Conservation (phyloP, 2,113 vertebrate species). For the Brachirus orientalis region DNA sequence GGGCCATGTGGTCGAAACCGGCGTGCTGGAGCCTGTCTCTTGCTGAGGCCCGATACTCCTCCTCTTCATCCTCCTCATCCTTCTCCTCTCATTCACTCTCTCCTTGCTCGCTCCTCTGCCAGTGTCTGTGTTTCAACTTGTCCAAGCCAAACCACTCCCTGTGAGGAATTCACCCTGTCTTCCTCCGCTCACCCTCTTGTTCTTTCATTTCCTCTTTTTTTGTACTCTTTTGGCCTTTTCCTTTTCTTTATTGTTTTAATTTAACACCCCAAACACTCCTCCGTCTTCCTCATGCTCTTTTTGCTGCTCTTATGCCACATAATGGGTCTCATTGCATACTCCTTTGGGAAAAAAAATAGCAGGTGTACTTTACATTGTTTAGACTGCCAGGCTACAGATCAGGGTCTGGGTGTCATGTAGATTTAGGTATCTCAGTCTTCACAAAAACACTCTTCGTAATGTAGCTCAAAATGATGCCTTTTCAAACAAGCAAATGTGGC, state of each 20-base stretch:
- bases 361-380: slow-evolving; percentile 54
- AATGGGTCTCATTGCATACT: slow-evolving; percentile 6
- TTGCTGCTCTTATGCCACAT: slow-evolving; percentile 18
- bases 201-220: slow-evolving; percentile 54
- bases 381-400: slow-evolving; percentile 37
- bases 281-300: slow-evolving; percentile 3
- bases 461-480: background rate
- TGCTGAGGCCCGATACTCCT: slow-evolving; percentile 54
- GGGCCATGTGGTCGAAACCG: slow-evolving; percentile 81
- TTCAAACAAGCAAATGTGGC: background rate
- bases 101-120: slow-evolving; percentile 37
- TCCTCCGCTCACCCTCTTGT: slow-evolving; percentile 46
- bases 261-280: slow-evolving; percentile 27
- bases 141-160: slow-evolving; percentile 58
- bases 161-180: slow-evolving; percentile 46
- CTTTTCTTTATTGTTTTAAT: slow-evolving; percentile 42
- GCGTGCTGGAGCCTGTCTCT: slow-evolving; percentile 79
- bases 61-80: slow-evolving; percentile 43
- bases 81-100: slow-evolving; percentile 60
- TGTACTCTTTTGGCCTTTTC: background rate
- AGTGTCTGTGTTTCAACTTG: slow-evolving; percentile 63
- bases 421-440: slow-evolving; percentile 27
- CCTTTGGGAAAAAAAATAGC: slow-evolving; percentile 39
- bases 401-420: slow-evolving; percentile 4
- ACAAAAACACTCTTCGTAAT: slow-evolving; percentile 10